Evolutionary conservation across 2,113 vertebrate species (phyloP).

Genomic region (Pitta sordida): DNA sequence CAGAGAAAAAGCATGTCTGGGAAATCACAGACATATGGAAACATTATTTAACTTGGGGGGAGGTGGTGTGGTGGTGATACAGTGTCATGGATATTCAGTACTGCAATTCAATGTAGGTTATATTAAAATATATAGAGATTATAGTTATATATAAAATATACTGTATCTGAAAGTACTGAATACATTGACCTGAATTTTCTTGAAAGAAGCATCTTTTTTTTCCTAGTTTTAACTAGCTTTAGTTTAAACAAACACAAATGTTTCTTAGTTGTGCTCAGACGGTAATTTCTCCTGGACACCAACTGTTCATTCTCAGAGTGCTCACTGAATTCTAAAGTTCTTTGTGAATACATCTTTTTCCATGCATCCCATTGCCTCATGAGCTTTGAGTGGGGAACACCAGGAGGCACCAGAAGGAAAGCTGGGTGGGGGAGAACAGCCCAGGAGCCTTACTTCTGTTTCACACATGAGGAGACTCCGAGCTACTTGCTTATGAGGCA

Average conservation of each 20-base stretch:
- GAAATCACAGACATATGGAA: neutral
- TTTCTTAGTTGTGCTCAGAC: neutral
- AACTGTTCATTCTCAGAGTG: fast-evolving
- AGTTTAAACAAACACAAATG: neutral
- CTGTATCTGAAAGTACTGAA: neutral
- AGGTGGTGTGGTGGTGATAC: fast-evolving
- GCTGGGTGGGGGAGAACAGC: neutral
- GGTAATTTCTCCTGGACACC: neutral
- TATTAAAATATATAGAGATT: neutral
- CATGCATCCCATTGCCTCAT: neutral
- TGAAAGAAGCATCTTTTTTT: neutral
- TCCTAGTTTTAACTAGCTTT: neutral
- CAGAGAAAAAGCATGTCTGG: neutral
- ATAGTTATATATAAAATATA: neutral
- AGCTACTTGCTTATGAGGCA: neutral
- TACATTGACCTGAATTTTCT: neutral
- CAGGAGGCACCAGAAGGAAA: neutral
- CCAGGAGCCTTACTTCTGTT: fast-evolving
- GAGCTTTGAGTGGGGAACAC: neutral
- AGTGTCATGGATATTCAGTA: neutral
- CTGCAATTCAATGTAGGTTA: neutral
- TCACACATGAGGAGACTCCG: neutral
- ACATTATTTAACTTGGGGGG: fast-evolving
- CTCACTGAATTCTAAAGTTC: neutral
- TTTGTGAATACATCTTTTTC: neutral